Evolutionary conservation across 2,113 vertebrate genomes (phyloP), one percentile per base, ranked within the genome.

Genomic region (Synchiropus splendidus): DNA sequence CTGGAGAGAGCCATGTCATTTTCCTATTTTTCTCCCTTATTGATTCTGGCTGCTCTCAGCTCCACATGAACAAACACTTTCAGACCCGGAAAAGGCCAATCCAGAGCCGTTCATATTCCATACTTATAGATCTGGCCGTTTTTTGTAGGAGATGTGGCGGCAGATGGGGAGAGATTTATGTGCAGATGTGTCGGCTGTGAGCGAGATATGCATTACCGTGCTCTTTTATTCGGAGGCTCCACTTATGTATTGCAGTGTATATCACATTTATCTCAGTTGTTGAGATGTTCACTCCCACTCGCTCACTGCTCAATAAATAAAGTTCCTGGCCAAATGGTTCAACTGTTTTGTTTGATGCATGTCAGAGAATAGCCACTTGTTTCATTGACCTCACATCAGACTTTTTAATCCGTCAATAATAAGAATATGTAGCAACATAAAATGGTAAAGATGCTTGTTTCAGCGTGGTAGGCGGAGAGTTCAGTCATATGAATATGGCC

Each of bases 1-100:
- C 79, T 82, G 73, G 77, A 81, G 80, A 85, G 75, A 78, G 78
- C 63, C 69, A 76, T 86, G 84, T 83, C 82, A 83, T 86, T 84
- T 85, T 83, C 76, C 74, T 83, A 83, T 84, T 83, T 72, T 82
- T 78, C 80, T 72, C 79, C 76, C 58, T 48, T 84, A 86, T 86
- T 82, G 84, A 86, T 86, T 79, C 77, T 75, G 73, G 74, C 75
- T 77, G 65, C 75, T 84, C 79, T 81, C 70, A 80, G 75, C 79
- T 80, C 73, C 71, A 70, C 75, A 72, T 76, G 78, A 78, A 70
- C 70, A 64, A 72, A 84, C 75, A 74, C 82, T 54, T 77, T 81
- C 72, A 54, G 51, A 43, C 58, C 61, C 51, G 47, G 56, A 72
- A 60, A 67, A 27, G 55, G 48, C 58, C 49, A 76, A 64, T 66